Conservation (phyloP, 2,113 vertebrate species). For the Dicentrarchus labrax region DNA sequence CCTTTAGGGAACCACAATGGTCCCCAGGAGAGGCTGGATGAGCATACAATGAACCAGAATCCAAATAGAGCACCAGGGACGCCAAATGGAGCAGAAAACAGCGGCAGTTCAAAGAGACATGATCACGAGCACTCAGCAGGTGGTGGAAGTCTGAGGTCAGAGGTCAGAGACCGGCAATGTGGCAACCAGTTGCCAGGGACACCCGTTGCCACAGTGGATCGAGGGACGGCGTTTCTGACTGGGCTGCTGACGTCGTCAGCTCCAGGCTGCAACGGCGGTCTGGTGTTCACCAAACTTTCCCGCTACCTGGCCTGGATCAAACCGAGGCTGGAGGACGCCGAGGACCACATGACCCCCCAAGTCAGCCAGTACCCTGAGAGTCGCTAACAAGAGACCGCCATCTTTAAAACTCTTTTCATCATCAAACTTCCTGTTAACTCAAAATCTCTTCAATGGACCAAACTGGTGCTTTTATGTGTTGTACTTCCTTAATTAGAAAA, state of each 20-base stretch:
- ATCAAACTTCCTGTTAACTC: not conserved
- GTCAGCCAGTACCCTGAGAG: not conserved
- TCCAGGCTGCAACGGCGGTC: not conserved
- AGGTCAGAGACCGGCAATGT: not conserved
- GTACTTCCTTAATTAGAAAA: not conserved
- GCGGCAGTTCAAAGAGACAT: not conserved
- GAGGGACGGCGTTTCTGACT: slow-evolving; percentile 89
- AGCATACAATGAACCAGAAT: too few relatives aligned
- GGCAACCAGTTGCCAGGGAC: slow-evolving; percentile 80
- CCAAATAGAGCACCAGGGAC: not conserved
- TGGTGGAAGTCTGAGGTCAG: not conserved
- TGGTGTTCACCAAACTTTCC: slow-evolving; percentile 89
- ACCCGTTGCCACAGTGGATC: slow-evolving; percentile 81
- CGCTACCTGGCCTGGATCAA: slow-evolving; percentile 89
- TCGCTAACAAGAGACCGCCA: not conserved
- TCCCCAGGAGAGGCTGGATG: too few relatives aligned
- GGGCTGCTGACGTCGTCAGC: slow-evolving; percentile 84
- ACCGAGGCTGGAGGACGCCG: slow-evolving; percentile 15
- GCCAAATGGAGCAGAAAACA: not conserved
- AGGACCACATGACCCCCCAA: slow-evolving; percentile 49
- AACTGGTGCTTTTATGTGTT: not conserved
- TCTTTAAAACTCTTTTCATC: not conserved
- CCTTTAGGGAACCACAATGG: too few relatives aligned
- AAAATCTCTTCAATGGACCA: not conserved
- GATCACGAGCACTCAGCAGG: accelerated